Evolutionary conservation across 2,888 invertebrate genomes (phyloP).

Genomic region (Drosophila helvetica): DNA sequence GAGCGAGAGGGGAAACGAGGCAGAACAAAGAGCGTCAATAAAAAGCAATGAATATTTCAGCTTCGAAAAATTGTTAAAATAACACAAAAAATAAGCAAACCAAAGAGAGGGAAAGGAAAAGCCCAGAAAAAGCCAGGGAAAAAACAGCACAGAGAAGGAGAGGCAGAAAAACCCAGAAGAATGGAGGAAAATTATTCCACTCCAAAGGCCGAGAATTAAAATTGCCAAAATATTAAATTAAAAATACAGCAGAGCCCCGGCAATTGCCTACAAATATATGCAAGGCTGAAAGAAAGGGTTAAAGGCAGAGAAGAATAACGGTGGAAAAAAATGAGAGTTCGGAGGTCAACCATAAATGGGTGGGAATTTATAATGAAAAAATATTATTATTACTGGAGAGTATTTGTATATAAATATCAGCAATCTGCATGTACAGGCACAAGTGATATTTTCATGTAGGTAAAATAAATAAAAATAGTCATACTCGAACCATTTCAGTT

Average conservation of each 20-base stretch:
- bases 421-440: too few relatives aligned
- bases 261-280: background rate
- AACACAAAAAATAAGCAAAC: background rate
- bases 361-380: background rate
- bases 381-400: background rate
- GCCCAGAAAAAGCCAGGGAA: background rate
- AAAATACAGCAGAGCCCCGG: background rate
- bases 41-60: constrained; percentile 8
- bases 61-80: constrained; percentile 2
- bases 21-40: background rate
- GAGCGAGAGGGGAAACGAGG: constrained; percentile 1
- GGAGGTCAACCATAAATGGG: background rate
- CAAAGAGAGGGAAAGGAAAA: background rate
- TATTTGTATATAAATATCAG: too few relatives aligned
- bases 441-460: too few relatives aligned
- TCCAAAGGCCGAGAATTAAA: constrained; percentile 3
- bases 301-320: background rate
- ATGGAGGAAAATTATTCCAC: constrained; percentile 6
- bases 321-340: background rate
- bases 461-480: too few relatives aligned
- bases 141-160: background rate
- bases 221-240: background rate
- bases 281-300: background rate
- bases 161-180: background rate
- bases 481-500: too few relatives aligned